Percentiles rank a stretch among this genome's conserved stretches.
phyloP scores from a whole-genome alignment of 2,888 invertebrate species.

The Ptilodon capucinus region DNA sequence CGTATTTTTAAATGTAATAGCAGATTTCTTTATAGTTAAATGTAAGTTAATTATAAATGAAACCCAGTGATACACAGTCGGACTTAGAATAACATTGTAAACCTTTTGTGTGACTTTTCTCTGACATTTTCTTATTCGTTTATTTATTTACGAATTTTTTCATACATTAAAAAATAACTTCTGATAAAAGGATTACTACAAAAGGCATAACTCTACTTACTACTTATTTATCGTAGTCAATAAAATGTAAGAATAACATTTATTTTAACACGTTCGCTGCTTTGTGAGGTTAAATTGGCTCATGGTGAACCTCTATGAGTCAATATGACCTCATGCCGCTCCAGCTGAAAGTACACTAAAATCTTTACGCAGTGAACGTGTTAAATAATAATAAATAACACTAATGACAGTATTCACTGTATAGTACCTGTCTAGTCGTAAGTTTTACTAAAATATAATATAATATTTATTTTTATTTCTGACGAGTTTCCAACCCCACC shows the following conservation, averaged over 20 bases:
- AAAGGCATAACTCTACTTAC: conserved; percentile 36
- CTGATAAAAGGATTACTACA: too few species aligned
- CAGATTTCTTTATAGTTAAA: conserved; percentile 20
- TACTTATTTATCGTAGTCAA: conserved; percentile 20
- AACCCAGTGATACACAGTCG: conserved; percentile 3
- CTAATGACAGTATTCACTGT: conserved; percentile 74
- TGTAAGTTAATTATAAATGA: conserved; percentile 26
- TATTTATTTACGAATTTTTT: too few species aligned
- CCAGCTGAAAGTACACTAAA: too few species aligned
- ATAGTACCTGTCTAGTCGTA: conserved; percentile 81
- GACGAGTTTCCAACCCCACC: conserved; percentile 50
- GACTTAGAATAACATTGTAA: neutral
- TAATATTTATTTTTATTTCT: conserved; percentile 40
- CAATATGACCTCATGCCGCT: too few species aligned
- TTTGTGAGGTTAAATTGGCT: too few species aligned
- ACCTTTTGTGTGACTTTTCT: neutral
- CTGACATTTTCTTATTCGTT: neutral
- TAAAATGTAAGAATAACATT: conserved; percentile 28
- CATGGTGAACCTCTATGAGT: too few species aligned
- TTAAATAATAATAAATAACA: conserved; percentile 27
- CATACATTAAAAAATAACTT: too few species aligned
- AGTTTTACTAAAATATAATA: conserved; percentile 46
- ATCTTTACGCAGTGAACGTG: too few species aligned
- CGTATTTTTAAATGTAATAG: too few species aligned
- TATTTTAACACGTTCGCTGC: too few species aligned